Base-by-base conservation (phyloP, 2,113 vertebrate genomes). In the Geococcyx californianus region DNA sequence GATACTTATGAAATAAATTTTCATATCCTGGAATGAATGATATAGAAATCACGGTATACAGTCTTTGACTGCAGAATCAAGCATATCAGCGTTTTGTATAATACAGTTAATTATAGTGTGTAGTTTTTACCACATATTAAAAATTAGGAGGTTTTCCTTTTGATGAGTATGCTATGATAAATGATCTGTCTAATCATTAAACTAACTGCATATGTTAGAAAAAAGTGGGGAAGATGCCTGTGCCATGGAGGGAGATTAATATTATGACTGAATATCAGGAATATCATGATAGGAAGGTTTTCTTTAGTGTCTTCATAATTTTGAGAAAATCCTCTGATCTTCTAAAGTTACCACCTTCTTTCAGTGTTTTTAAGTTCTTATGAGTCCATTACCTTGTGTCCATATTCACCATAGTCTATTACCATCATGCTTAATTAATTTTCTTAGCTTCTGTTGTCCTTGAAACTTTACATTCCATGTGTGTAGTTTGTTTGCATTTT, bases 231-330 rank as follows among this genome's bases (percentile, higher is more conserved):
- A 17, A 29, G 13, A 18, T 79, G 9, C 38, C 17, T 84, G 7
- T 3, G 4, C 17, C 5, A 2, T n/a, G 44, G 8, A 60, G 14
- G n/a, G 79, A 78, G 36, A 45, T 16, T 0, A 81, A 25, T 49
- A 70, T 75, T 73, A 26, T 31, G 6, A 79, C 5, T 28, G 7
- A 54, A 73, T 56, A 52, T 38, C 15, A 63, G 11, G 1, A 68
- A 25, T 59, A 54, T 19, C 62, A 40, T 2, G 4, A 13, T 66
- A 55, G 34, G 10, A 83, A 58, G 17, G 13, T 28, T 56, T 94
- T 90, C 23, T 58, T 42, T 7, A 21, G 36, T 40, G 26, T 82
- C 36, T 94, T 36, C 62, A 72, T 14, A 82, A n/a, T 78, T 90
- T 93, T 85, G 28, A 83, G 45, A 92, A 17, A 36, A 42, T 12